These are phyloP conservation scores for Ladona fulva DNA, from an alignment of 1,140 invertebrate genomes.

Conservation along the genomic window DNA sequence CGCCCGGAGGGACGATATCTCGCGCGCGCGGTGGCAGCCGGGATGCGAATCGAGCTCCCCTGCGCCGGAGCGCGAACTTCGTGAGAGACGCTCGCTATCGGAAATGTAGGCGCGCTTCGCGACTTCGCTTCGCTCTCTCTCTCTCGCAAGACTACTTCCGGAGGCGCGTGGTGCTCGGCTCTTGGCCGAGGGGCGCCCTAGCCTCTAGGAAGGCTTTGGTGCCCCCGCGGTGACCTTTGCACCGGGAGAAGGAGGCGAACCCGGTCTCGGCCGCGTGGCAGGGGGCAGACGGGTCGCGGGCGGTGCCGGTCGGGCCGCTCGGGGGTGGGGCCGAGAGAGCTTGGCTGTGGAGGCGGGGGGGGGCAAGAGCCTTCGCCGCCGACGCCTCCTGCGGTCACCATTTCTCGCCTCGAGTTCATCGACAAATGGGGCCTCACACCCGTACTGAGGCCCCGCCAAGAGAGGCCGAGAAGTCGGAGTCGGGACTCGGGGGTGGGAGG, in stretches of 20 bases:
- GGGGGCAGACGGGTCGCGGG: neutral
- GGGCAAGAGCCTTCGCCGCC: neutral
- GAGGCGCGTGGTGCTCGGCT: neutral
- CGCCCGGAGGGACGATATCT: no score
- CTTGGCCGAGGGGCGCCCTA: neutral
- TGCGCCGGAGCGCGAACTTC: neutral
- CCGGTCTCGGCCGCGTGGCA: neutral
- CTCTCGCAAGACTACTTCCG: neutral
- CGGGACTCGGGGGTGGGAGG: neutral
- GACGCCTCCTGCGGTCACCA: slow-evolving; percentile 56
- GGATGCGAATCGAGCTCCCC: neutral
- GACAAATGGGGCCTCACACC: slow-evolving; percentile 92
- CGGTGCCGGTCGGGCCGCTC: neutral
- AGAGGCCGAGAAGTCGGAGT: slow-evolving; percentile 30
- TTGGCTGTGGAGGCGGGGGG: slow-evolving; percentile 12
- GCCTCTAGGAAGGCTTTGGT: neutral
- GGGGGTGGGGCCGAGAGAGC: neutral
- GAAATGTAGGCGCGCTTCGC: neutral
- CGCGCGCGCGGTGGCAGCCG: neutral
- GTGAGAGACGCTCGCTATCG: neutral
- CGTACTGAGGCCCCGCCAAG: slow-evolving; percentile 88
- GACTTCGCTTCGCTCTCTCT: neutral
- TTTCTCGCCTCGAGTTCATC: slow-evolving; percentile 90
- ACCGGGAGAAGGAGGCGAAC: neutral
- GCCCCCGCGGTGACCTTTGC: neutral